Evolutionary conservation across 2,888 invertebrate species (phyloP), one percentile per base, ranked within the genome.

Genomic region (Mongoloraphidia duomilia): DNA sequence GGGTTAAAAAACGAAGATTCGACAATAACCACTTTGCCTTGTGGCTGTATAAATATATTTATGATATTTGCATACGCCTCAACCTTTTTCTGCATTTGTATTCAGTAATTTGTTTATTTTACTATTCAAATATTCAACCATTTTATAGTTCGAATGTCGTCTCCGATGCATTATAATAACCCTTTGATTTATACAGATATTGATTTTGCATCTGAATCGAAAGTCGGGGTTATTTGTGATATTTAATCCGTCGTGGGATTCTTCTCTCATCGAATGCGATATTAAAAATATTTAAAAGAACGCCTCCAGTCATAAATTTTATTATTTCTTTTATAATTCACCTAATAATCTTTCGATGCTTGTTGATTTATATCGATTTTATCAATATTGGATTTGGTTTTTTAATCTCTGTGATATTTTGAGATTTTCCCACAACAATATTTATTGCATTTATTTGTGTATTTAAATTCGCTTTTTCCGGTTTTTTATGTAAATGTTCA

Each of bases 51-150:
- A 26, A 26, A 26, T 26, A 26, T 26, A 26, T 26, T 26, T 26
- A 39, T 39, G 12, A 39, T 39, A 39, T 39, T 39, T 39, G 40
- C 40, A 39, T 39, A 39, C 40, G 40, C 14, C 13, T 14, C 40
- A 39, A 14, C 40, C 12, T 39, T 14, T 39, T 39, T 14, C 40
- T 39, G 40, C 12, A 14, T 14, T 34, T 34, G 34, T 35, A 17
- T 34, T 35, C 36, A 26, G 26, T 55, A 55, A 55, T 54, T 53
- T 55, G 55, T 55, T 55, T 55, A 55, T 53, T 52, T 54, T 50
- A 51, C 54, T 55, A 54, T 55, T 55, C 53, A 52, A 54, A 54
- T 54, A 44, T 53, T 8, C 40, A 14, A 12, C 14, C 40, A 39
- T 26, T 26, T 26, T 26, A 26, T 26, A 26, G 26, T 26, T 26